Evolutionary conservation across 2,888 invertebrate genomes (phyloP).

Genomic region (Spilosoma lubricipeda): DNA sequence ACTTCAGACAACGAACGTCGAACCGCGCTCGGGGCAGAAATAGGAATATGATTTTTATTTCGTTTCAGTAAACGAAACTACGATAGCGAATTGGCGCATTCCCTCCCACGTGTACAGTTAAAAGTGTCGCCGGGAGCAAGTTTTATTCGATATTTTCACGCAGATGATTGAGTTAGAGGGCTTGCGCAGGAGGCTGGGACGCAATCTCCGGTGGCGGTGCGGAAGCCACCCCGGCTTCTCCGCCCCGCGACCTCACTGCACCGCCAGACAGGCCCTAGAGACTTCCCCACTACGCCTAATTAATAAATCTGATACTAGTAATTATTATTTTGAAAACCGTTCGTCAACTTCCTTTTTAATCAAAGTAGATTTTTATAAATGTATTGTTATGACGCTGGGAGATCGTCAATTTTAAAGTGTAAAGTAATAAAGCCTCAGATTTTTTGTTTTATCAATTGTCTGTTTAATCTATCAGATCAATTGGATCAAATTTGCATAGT

Average conservation of each 20-base stretch:
- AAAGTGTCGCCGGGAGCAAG: conserved; percentile 70
- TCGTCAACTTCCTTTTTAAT: conserved; percentile 27
- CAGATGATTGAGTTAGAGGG: conserved; percentile 82
- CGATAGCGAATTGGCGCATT: conserved; percentile 58
- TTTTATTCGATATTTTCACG: conserved; percentile 82
- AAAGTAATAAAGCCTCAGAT: too few species aligned
- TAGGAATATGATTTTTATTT: conserved; percentile 63
- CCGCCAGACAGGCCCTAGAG: conserved; percentile 56
- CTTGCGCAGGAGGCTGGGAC: conserved; percentile 79
- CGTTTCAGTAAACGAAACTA: conserved; percentile 58
- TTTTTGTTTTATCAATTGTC: too few species aligned
- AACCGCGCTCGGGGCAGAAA: conserved; percentile 51
- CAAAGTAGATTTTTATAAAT: conserved; percentile 19
- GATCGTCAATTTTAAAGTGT: conserved; percentile 26
- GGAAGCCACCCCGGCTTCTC: conserved; percentile 57
- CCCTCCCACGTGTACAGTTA: conserved; percentile 65
- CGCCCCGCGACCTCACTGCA: conserved; percentile 49
- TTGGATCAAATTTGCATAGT: background rate
- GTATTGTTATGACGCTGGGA: conserved; percentile 27
- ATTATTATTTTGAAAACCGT: conserved; percentile 43
- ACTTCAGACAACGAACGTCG: conserved; percentile 47
- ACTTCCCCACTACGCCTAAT: conserved; percentile 52
- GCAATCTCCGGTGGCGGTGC: conserved; percentile 81
- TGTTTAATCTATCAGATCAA: conserved; percentile 2
- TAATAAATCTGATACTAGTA: conserved; percentile 55